These are phyloP conservation scores for Atherinosoma microstoma DNA, from an alignment of 2,797 vertebrate species.

Conservation along the genomic window DNA sequence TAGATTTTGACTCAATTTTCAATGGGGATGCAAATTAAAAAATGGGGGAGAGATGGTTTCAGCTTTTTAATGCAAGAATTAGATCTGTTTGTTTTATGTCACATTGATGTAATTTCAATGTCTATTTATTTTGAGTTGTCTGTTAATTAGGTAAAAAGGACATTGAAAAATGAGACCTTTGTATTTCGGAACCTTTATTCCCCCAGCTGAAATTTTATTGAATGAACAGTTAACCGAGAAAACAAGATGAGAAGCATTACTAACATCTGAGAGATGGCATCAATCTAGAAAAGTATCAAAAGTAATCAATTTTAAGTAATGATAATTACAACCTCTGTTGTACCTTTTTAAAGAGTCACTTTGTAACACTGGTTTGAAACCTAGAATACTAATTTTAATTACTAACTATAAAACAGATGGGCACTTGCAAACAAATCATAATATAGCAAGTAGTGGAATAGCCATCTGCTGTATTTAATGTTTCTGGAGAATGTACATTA, in stretches of 20 bases:
- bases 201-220: neutral
- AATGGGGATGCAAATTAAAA: too few species aligned
- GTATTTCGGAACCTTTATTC: conserved; percentile 2
- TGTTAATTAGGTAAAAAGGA: too few species aligned
- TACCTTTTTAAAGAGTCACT: conserved; percentile 20
- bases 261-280: neutral
- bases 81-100: too few species aligned
- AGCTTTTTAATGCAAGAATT: too few species aligned
- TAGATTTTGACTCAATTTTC: too few species aligned
- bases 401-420: conserved; percentile 54
- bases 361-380: conserved; percentile 65
- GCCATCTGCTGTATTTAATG: conserved; percentile 68
- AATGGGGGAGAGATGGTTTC: too few species aligned
- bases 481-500: conserved; percentile 71
- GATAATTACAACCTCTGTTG: neutral
- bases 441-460: conserved; percentile 58
- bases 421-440: conserved; percentile 54
- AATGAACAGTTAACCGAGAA: neutral
- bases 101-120: too few species aligned
- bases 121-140: too few species aligned
- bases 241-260: neutral
- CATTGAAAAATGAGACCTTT: neutral
- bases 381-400: conserved; percentile 48
- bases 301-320: neutral
- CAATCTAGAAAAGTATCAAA: neutral